Evolutionary conservation across 2,888 invertebrate genomes (phyloP), one percentile per base, ranked within the genome.

Genomic region (Diabrotica balteata): DNA sequence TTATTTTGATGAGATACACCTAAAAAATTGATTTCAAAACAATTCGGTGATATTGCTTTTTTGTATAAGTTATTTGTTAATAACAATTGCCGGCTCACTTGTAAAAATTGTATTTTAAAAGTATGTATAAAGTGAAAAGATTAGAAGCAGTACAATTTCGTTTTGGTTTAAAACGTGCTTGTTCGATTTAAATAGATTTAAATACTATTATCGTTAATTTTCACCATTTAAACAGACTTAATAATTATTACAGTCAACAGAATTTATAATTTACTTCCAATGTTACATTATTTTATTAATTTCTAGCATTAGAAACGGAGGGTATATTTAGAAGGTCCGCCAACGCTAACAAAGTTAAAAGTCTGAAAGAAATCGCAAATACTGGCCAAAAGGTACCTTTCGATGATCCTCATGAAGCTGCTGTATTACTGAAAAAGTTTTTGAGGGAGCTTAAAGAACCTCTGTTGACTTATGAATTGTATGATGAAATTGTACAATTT

Each of bases 311-410:
- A 70, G 96, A 97, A 84, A 95, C 96, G 0, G 98, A 98, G 84
- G 99, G 99, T 4, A 90, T 99, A 78, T 99, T 99, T 84, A 89
- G 99, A 75, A 90, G 98, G 75, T 97, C 96, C 1, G 95, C 96
- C 0, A 95, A 93, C 82, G 91, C 93, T 69, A 84, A 89, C 1
- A 90, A 93, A 74, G 91, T 99, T 52, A 94, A 93, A 81, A 91
- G 93, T 75, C 88, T 96, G 17, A 96, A 97, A 81, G 88, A 90
- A 65, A 88, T 89, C 53, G 95, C 96, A 78, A 97, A 99, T 85
- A 88, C 89, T 72, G 98, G 98, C n/a, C 89, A 93, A 83, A 84
- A 87, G 70, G 87, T 96, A 69, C 86, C 91, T 79, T 94, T 96
- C 86, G 85, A 89, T 76, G 93, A 95, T 84, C 93, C 95, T 0